Evolutionary conservation across 2,888 invertebrate species (phyloP), one percentile per base, ranked within the genome.

Genomic region (Tetheella fluctuosa): DNA sequence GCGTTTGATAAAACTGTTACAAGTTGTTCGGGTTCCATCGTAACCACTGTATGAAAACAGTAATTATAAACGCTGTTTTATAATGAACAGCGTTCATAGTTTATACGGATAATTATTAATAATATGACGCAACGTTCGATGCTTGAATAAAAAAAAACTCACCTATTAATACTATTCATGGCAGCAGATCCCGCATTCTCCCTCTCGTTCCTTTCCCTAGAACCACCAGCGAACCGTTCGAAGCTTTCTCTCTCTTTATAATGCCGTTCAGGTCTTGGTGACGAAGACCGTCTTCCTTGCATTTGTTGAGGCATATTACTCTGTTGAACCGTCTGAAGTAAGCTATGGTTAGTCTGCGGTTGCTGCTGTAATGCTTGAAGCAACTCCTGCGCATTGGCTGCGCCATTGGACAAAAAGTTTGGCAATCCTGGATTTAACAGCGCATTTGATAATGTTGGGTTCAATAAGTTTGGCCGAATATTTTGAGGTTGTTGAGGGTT

Each of bases 291-390:
- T 73, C 93, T 79, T n/a, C 91, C 91, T 67, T 84, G 91, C 91
- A 91, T 90, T 73, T 91, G 91, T 72, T 94, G 89, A 52, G 92
- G 88, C 86, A 91, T 82, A 75, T 69, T 91, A 67, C 93, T 90
- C 82, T 94, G 90, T 68, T 92, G 91, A 0, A 91, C 93, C 23
- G 93, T 93, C 68, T 93, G 91, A 69, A 93, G 85, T 60, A 93
- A 84, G 59, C 86, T 90, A 70, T 93, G 92, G 65, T 94, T 94
- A 58, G 78, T 79, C 76, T 88, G 91, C 48, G 96, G 94, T 62
- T 84, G 87, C 28, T 96, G 96, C 76, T 95, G 96, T 79, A 97
- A 89, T 4, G 96, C 96, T 79, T 96, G 96, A 23, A 97, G 90
- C 64, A 97, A 85, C 80, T 97, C 97, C 79, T 96, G 96, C 13